Evolutionary conservation across 2,888 invertebrate genomes (phyloP), one percentile per base, ranked within the genome.

Genomic region (Diaprepes abbreviatus): DNA sequence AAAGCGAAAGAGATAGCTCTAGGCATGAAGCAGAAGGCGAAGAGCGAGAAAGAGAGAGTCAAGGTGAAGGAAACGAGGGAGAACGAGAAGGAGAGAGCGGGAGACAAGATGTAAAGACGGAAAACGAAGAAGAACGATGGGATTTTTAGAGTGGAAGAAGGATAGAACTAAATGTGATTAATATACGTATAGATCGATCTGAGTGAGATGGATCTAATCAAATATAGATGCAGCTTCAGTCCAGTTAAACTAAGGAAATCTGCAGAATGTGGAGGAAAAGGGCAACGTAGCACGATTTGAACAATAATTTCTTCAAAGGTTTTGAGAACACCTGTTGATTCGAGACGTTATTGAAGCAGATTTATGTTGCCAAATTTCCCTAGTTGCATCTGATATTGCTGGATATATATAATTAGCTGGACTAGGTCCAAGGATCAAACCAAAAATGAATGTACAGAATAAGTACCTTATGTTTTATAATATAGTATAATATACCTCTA

Each of bases 111-210:
- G 87, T 87, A 80, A 90, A 87, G 83, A 86, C 86, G 76, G 89
- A 89, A 81, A 84, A 85, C 74, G 89, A 89, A 74, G 88, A 89
- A 76, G 89, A 89, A 79, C 84, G 89, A 82, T 90, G 90, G 90
- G 89, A 89, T 80, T 90, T 89, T 80, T 86, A 80, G 81, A 36
- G 54, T 14, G 9, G 5, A n/a, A n/a, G 28, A 10, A 48, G 9
- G 19, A 45, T 36, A 33, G 38, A 43, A 55, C 33, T 43, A 36
- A 63, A 59, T 54, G 63, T 43, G 58, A 55, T 55, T 38, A 55
- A 17, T 24, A 40, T 57, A 40, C 28, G 40, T 40, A 57, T 31
- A 21, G 57, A 21, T 57, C 28, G 16, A 28, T 40, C 16, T 21
- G 19, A 21, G n/a, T 5, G 14, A n/a, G 17, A 19, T 36, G 55